A percentile compares a stretch with the other conserved stretches of the same genome.
Conservation (phyloP, 2,113 vertebrate species). For the Garra rufa region DNA sequence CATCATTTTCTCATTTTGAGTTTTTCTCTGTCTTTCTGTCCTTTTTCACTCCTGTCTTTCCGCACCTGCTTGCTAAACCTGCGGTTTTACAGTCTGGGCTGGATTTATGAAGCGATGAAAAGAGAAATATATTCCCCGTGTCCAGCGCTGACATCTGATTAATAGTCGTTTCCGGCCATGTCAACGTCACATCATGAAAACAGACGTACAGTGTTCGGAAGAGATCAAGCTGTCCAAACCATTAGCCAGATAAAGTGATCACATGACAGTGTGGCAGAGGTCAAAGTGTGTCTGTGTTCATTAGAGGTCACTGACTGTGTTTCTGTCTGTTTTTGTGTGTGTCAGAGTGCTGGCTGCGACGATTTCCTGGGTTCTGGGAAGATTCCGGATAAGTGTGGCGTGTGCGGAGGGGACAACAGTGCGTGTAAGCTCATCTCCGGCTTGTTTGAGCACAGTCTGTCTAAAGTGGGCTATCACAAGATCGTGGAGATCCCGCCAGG, state of each 20-base stretch:
- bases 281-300: neutral
- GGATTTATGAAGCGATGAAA: constrained; percentile 1
- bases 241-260: neutral
- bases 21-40: neutral
- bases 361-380: constrained; percentile 90
- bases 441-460: constrained; percentile 87
- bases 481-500: constrained; percentile 96
- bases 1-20: neutral
- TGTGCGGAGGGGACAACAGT: constrained; percentile 91
- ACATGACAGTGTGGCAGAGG: neutral
- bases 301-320: neutral
- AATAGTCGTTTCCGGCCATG: neutral
- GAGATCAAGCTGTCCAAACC: neutral
- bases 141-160: neutral
- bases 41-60: constrained; percentile 17
- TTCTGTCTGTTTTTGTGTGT: constrained; percentile 25
- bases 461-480: constrained; percentile 94
- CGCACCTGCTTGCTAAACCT: neutral
- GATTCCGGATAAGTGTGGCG: constrained; percentile 89
- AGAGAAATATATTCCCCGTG: neutral
- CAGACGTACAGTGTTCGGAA: neutral
- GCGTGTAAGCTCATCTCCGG: constrained; percentile 91
- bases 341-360: constrained; percentile 90
- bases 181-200: neutral
- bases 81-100: neutral